Evolutionary conservation across 2,888 invertebrate species (phyloP), one percentile per base, ranked within the genome.

Genomic region (Xestia xanthographa): DNA sequence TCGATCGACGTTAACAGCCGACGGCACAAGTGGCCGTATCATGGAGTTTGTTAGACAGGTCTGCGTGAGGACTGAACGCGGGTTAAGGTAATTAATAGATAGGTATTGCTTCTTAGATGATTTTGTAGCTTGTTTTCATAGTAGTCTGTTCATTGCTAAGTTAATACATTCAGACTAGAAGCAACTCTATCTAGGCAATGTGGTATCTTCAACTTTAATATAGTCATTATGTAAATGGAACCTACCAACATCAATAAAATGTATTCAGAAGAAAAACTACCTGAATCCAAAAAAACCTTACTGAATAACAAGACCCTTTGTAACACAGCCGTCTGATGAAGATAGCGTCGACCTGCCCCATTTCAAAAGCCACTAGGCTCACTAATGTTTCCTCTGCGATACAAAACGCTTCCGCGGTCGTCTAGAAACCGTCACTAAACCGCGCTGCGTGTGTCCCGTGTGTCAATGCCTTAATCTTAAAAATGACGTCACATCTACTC

Each of bases 1-100:
- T 88, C 67, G 87, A 87, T 90, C 89, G 86, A 86, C 81, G 77
- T 79, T 83, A 77, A 83, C 79, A 76, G 63, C 76, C 77, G 78
- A 75, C 75, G 75, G 74, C 62, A 66, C 75, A 73, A 82, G 75
- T 77, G 74, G 80, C 38, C 68, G 84, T 83, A 82, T 86, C 84
- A 82, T 77, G 75, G 80, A 83, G 75, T 86, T 85, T 74, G 66
- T 60, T 72, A 75, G 70, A 75, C 68, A 70, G 68, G 20, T 50
- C 34, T 82, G 56, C 45, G 66, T 81, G 58, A 50, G 50, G 41
- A 56, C 43, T 56, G 45, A 17, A 43, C 17, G 71, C 69, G 83
- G 38, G n/a, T n/a, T 48, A 38, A 9, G 11, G 14, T 43, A 60
- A 75, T 53, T 34, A 60, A 22, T 20, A 34, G 12, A 60, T 20